phyloP scores from a whole-genome alignment of 1,140 invertebrate species.

The Mycetomoellerius zeteki region DNA sequence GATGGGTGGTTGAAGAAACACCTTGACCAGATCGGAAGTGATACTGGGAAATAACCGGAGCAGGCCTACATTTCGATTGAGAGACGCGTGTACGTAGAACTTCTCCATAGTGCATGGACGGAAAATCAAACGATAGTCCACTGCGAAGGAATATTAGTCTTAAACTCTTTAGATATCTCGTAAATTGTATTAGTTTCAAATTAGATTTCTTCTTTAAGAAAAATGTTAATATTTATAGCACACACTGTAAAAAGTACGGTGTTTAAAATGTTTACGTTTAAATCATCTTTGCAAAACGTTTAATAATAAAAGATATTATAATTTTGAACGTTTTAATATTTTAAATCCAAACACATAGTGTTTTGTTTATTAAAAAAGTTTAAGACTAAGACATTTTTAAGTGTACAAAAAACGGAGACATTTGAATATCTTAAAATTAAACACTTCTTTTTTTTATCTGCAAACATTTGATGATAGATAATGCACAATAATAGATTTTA shows the following conservation, averaged over 20 bases:
- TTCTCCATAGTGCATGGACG: slow-evolving; percentile 91
- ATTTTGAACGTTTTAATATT: too few relatives aligned
- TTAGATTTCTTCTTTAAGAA: not conserved
- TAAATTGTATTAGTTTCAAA: not conserved
- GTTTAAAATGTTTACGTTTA: too few relatives aligned
- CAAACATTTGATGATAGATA: not conserved
- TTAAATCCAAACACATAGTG: too few relatives aligned
- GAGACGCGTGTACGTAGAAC: slow-evolving; percentile 92
- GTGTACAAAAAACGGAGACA: too few relatives aligned
- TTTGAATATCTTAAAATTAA: not conserved
- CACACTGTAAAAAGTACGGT: too few relatives aligned
- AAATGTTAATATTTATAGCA: too few relatives aligned
- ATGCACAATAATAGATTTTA: not conserved
- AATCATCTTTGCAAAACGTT: too few relatives aligned
- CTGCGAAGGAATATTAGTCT: slow-evolving; percentile 85
- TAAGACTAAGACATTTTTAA: too few relatives aligned
- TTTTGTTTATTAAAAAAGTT: too few relatives aligned
- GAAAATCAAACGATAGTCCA: slow-evolving; percentile 93
- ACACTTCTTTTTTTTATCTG: not conserved
- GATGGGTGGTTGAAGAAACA: slow-evolving; percentile 94
- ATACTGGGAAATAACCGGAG: slow-evolving; percentile 97
- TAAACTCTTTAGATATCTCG: not conserved
- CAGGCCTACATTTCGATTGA: slow-evolving; percentile 95
- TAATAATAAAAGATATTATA: too few relatives aligned
- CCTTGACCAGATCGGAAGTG: slow-evolving; percentile 91